These are phyloP conservation scores for Loripinus fragilis DNA, from an alignment of 2,888 invertebrate species.

Conservation along the genomic window DNA sequence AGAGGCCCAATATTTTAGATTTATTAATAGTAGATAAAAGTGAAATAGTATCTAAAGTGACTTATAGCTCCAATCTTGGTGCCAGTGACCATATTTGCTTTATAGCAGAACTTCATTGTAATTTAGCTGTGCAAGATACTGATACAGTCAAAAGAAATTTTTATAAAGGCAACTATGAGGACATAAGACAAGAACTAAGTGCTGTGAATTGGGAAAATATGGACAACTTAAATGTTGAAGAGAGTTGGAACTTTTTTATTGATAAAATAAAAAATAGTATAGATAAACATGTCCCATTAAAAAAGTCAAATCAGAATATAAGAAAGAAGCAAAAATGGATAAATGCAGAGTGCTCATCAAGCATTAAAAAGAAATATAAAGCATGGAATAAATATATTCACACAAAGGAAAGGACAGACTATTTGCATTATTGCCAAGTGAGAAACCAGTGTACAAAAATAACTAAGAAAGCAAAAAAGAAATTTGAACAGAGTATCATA, in stretches of 20 bases:
- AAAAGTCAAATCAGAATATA: neutral
- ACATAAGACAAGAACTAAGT: neutral
- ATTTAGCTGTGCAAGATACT: neutral
- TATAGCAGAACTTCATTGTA: constrained; percentile 14
- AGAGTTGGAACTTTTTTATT: neutral
- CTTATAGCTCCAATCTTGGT: constrained; percentile 7
- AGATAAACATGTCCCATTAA: neutral
- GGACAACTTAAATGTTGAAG: too few species aligned
- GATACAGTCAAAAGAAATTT: neutral
- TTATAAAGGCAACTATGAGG: constrained; percentile 4
- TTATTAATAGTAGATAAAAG: constrained; percentile 13
- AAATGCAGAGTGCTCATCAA: neutral
- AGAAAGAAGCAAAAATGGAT: neutral
- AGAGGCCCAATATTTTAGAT: constrained; percentile 14
- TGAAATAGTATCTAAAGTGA: constrained; percentile 7
- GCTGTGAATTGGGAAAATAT: constrained; percentile 4
- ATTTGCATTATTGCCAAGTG: neutral
- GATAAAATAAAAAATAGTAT: neutral
- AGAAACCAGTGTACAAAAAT: constrained; percentile 8
- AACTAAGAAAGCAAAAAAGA: constrained; percentile 2
- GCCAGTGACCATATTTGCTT: constrained; percentile 18
- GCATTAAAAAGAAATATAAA: constrained; percentile 12
- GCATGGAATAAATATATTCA: constrained; percentile 13
- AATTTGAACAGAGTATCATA: constrained; percentile 1
- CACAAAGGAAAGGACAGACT: neutral